Evolutionary conservation across 2,888 invertebrate species (phyloP).

Genomic region (Subacronicta megacephala): DNA sequence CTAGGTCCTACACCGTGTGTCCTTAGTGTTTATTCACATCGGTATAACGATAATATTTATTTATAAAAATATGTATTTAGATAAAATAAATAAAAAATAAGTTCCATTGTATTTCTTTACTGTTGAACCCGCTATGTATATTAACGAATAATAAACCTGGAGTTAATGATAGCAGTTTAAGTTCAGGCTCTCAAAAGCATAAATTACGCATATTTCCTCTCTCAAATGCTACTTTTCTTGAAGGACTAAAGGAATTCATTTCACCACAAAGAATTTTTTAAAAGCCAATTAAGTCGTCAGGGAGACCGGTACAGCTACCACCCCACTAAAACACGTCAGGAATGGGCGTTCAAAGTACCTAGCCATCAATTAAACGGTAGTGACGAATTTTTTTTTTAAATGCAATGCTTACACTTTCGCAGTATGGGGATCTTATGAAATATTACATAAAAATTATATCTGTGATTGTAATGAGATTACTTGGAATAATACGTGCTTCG

Average conservation of each 20-base stretch:
- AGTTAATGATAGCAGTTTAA: conserved; percentile 28
- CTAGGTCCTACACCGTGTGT: conserved; percentile 10
- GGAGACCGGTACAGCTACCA: conserved; percentile 27
- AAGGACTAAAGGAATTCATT: conserved; percentile 34
- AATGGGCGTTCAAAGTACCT: conserved; percentile 24
- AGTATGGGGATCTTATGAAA: conserved; percentile 35
- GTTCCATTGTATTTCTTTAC: conserved; percentile 29
- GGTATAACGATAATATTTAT: conserved; percentile 25
- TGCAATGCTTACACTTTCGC: conserved; percentile 31
- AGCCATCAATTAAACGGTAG: conserved; percentile 27
- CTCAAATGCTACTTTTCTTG: conserved; percentile 35
- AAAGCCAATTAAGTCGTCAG: conserved; percentile 42
- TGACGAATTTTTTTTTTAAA: conserved; percentile 47
- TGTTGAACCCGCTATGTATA: conserved; percentile 20
- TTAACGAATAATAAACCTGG: conserved; percentile 32
- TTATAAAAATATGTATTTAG: conserved; percentile 26
- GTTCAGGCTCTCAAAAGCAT: conserved; percentile 22
- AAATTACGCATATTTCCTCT: conserved; percentile 29
- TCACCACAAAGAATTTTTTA: conserved; percentile 36
- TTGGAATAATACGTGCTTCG: conserved; percentile 48
- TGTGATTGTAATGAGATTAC: conserved; percentile 49
- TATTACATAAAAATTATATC: conserved; percentile 40
- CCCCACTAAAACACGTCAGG: conserved; percentile 19
- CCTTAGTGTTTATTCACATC: conserved; percentile 21
- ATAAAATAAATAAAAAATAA: conserved; percentile 29